Conservation (phyloP, 2,797 vertebrate genomes). For the Rhincodon typus region DNA sequence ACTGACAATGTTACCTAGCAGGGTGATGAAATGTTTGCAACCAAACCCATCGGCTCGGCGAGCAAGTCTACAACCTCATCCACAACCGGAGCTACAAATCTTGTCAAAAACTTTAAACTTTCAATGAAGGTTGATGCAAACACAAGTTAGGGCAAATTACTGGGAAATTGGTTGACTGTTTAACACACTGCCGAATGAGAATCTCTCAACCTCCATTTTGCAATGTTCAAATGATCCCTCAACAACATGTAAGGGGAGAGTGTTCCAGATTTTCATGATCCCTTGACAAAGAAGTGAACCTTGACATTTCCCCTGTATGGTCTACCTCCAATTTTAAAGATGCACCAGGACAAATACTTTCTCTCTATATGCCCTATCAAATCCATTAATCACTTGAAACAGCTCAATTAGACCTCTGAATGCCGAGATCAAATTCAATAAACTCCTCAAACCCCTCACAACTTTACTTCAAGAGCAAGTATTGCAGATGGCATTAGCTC, state of each 20-base stretch:
- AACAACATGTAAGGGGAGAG: not conserved
- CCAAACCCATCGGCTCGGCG: no score
- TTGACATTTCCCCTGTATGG: not conserved
- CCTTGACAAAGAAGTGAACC: not conserved
- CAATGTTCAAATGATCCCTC: not conserved
- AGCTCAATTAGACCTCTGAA: not conserved
- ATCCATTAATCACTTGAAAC: not conserved
- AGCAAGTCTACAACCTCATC: no score
- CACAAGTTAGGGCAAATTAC: no score
- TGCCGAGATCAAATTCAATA: not conserved
- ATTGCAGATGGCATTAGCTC: not conserved
- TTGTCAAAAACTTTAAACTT: no score
- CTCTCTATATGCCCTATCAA: not conserved
- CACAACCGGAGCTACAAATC: no score
- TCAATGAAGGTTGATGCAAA: no score
- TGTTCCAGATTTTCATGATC: not conserved
- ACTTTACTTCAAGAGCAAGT: not conserved
- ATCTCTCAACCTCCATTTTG: not conserved
- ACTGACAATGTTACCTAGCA: no score
- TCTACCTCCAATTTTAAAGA: not conserved
- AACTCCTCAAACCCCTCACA: not conserved
- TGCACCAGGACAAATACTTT: not conserved
- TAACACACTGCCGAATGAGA: not conserved
- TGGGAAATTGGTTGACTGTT: no score
- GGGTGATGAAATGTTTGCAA: no score